Evolutionary conservation across 2,113 vertebrate genomes (phyloP), one percentile per base, ranked within the genome.

Genomic region (Psettodes erumei): DNA sequence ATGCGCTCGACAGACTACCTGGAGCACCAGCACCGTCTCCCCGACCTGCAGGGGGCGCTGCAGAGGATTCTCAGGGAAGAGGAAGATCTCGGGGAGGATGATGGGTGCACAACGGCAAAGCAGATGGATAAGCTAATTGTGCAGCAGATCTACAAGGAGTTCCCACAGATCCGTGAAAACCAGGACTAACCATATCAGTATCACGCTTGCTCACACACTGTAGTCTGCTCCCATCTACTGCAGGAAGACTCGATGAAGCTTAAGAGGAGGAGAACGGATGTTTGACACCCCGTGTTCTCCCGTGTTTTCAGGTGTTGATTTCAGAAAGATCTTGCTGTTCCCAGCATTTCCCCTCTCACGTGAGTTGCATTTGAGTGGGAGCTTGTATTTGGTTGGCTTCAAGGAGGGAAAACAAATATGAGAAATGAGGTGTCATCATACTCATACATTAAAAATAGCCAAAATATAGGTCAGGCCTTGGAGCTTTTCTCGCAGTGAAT

Each of bases 101-200:
- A 90, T 35, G 95, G 95, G 19, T 92, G 92, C 27, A 91, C 91
- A 0, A 95, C 95, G 25, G 95, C 95, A 40, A 96, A 95, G 92
- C 96, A 98, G 88, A 98, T 99, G 97, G 98, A 99, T 93, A 98
- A 96, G 87, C 95, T 98, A 84, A 98, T 99, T 68, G 95, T 98
- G 59, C 90, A 94, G 84, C 95, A 98, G 93, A 97, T 99, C 77
- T 96, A 95, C 92, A 96, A 94, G 68, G 98, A 98, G 79, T 99
- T 99, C 82, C 97, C 96, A 3, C 94, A 95, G 86, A 94, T 98
- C 75, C 81, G 93, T 16, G 54, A 82, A 51, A 76, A 67, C 33
- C 64, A 82, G 64, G 63, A 86, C 74, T 90, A 84, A 92, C 50
- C 45, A 53, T 56, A 51, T 56, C 79, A 62, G 64, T 53, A 69